Conservation (phyloP, 2,113 vertebrate genomes). For the Notarius lentiginosus region DNA sequence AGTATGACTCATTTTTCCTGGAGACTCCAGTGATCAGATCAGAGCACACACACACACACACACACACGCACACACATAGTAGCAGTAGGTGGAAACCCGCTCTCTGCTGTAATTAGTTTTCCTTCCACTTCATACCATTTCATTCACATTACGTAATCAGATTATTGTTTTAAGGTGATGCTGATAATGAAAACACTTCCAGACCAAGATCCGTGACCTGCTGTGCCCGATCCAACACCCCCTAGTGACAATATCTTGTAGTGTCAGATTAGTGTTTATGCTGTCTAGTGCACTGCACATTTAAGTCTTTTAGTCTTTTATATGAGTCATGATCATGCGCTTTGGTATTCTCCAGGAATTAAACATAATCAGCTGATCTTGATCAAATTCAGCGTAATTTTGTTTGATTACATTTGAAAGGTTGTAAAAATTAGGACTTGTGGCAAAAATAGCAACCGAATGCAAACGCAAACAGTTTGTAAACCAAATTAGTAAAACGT, state of each 20-base stretch:
- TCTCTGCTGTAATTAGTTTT: slow-evolving; percentile 8
- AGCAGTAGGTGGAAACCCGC: background rate
- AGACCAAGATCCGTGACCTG: background rate
- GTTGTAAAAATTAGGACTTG: no score
- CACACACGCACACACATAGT: slow-evolving; percentile 1
- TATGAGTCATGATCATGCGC: background rate
- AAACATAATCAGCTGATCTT: background rate
- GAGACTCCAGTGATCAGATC: slow-evolving; percentile 45
- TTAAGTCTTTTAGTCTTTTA: background rate
- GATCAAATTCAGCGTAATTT: background rate
- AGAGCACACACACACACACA: slow-evolving; percentile 1
- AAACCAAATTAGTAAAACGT: background rate
- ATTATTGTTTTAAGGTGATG: background rate
- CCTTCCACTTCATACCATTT: background rate
- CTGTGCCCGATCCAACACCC: background rate
- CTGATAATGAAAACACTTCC: background rate
- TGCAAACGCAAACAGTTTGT: background rate
- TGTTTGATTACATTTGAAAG: no score
- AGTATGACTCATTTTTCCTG: slow-evolving; percentile 54
- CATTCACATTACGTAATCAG: slow-evolving; percentile 2
- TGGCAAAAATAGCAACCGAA: background rate
- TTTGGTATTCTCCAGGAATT: background rate
- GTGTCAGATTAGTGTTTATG: background rate
- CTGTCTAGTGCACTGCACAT: background rate
- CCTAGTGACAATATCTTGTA: no score